These are phyloP conservation scores for Macrocentrus cingulum DNA, from an alignment of 1,140 invertebrate species.

Conservation along the genomic window DNA sequence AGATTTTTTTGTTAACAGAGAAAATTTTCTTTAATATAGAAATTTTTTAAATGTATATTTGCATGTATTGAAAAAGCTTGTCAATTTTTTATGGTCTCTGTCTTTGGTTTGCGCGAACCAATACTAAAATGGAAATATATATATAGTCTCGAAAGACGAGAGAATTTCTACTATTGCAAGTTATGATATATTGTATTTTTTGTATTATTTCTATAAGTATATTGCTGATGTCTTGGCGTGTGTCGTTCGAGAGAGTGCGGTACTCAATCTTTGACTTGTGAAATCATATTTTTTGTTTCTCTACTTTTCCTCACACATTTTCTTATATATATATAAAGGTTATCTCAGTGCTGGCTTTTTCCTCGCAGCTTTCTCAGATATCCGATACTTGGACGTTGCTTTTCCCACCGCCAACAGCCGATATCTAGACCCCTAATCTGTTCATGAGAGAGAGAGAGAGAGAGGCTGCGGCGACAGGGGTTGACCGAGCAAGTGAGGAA, in stretches of 20 bases:
- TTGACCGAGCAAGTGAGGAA: slow-evolving; percentile 3
- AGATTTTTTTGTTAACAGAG: too few species aligned
- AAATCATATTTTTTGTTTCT: not conserved
- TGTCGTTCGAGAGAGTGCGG: not conserved
- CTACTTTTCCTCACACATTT: not conserved
- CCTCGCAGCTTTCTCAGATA: not conserved
- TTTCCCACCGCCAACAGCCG: not conserved
- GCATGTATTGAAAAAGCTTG: too few species aligned
- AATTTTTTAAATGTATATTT: too few species aligned
- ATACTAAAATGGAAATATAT: slow-evolving; percentile 3
- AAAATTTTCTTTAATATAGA: too few species aligned
- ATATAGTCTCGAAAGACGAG: slow-evolving; percentile 9
- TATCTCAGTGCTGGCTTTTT: slow-evolving; percentile 18
- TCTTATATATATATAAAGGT: not conserved
- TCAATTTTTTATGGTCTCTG: not conserved
- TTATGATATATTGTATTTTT: not conserved
- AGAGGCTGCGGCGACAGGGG: too few species aligned
- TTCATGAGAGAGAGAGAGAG: not conserved
- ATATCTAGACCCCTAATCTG: slow-evolving; percentile 8
- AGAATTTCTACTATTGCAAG: not conserved
- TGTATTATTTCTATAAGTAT: not conserved
- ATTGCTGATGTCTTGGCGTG: not conserved
- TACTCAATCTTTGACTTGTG: not conserved
- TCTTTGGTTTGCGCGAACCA: too few species aligned
- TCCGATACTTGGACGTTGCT: not conserved